Percentiles rank a stretch among this genome's conserved stretches.
Conservation (phyloP, 2,797 vertebrate genomes). For the Sardinella longiceps region DNA sequence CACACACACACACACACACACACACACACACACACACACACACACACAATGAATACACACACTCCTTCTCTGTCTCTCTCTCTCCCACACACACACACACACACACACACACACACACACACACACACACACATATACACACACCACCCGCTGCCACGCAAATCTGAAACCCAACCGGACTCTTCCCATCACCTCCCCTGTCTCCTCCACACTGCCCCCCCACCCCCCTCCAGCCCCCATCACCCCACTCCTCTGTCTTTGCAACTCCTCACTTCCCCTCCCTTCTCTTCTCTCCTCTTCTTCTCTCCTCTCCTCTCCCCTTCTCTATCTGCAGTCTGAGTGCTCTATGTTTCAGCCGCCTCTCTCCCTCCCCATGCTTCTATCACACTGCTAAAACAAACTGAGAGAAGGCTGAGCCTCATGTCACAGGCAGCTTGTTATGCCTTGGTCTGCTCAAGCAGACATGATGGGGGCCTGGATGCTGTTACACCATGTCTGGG, state of each 20-base stretch:
- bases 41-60: not conserved
- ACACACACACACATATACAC: not conserved
- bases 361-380: constrained; percentile 56
- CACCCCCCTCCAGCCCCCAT: not conserved
- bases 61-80: too few relatives aligned
- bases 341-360: constrained; percentile 52
- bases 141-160: not conserved
- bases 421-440: not conserved
- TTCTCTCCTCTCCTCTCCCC: not conserved
- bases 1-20: constrained; percentile 14
- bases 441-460: not conserved
- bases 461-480: not conserved
- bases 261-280: constrained; percentile 43
- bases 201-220: constrained; percentile 40
- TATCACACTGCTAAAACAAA: constrained; percentile 28
- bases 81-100: not conserved
- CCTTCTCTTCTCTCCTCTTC: constrained; percentile 15
- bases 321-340: not conserved
- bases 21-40: not conserved
- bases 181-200: constrained; percentile 42
- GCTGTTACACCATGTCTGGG: not conserved
- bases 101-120: not conserved
- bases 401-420: not conserved
- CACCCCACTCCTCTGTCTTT: constrained; percentile 43
- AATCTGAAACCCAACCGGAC: constrained; percentile 1